These are phyloP conservation scores for Drosophila cognata DNA, from an alignment of 2,888 invertebrate species.

Conservation along the genomic window DNA sequence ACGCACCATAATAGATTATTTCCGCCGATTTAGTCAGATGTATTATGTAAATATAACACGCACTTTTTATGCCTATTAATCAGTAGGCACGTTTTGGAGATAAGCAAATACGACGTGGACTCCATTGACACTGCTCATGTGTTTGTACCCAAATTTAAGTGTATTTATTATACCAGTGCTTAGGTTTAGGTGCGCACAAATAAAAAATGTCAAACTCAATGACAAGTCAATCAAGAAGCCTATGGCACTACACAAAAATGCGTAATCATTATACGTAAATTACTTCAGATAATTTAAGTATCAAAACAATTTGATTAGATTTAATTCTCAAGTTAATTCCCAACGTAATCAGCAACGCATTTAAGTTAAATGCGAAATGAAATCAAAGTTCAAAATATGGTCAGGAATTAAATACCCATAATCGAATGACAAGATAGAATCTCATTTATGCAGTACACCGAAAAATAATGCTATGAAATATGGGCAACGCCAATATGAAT, in stretches of 20 bases:
- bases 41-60: slow-evolving; percentile 31
- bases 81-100: slow-evolving; percentile 40
- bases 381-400: slow-evolving; percentile 29
- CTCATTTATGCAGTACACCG: neutral
- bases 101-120: slow-evolving; percentile 6
- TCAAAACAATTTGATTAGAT: slow-evolving; percentile 68
- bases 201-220: slow-evolving; percentile 28
- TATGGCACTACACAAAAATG: slow-evolving; percentile 27
- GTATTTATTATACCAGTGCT: slow-evolving; percentile 12
- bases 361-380: slow-evolving; percentile 8
- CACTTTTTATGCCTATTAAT: slow-evolving; percentile 56
- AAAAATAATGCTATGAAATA: neutral
- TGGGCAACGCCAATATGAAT: slow-evolving; percentile 17
- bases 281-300: slow-evolving; percentile 22
- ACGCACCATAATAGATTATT: slow-evolving; percentile 61
- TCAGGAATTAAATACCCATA: neutral
- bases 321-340: slow-evolving; percentile 16
- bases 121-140: neutral
- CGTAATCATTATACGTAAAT: slow-evolving; percentile 12
- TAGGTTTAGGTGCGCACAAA: slow-evolving; percentile 23
- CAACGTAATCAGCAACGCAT: slow-evolving; percentile 56
- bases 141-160: neutral
- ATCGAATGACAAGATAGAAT: neutral
- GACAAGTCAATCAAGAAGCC: slow-evolving; percentile 31
- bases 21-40: slow-evolving; percentile 58